phyloP scores from a whole-genome alignment of 2,797 vertebrate genomes.

The Brachyalestes nurse region DNA sequence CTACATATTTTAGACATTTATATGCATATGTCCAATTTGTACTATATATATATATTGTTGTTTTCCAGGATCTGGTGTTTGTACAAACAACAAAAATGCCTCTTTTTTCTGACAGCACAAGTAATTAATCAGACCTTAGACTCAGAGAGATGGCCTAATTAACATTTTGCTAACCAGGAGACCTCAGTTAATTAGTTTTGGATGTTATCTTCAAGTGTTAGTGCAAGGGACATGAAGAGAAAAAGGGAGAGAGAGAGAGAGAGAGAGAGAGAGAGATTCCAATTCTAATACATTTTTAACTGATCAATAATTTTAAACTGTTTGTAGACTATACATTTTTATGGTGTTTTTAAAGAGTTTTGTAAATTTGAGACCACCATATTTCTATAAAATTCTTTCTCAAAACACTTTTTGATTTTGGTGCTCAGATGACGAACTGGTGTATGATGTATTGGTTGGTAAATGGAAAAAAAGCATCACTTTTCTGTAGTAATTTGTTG shows the following conservation, averaged over 20 bases:
- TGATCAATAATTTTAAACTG: no score
- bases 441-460: not conserved
- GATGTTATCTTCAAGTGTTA: not conserved
- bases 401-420: no score
- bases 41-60: no score
- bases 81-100: not conserved
- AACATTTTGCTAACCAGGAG: conserved; percentile 11
- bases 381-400: not conserved
- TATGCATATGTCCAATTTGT: no score
- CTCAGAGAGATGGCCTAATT: conserved; percentile 18
- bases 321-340: not conserved
- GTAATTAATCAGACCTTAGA: conserved; percentile 7
- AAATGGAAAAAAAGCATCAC: not conserved
- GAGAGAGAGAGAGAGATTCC: not conserved
- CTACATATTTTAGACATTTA: no score
- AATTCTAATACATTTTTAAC: no score
- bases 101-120: conserved; percentile 10
- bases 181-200: conserved; percentile 4
- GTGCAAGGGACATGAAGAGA: not conserved
- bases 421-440: not conserved
- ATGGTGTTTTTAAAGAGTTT: not conserved
- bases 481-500: not conserved
- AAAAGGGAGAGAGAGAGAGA: not conserved
- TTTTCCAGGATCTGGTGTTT: not conserved
- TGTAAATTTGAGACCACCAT: not conserved